Base-by-base conservation (phyloP, 1,140 invertebrate species). In the Aphelinus certus region DNA sequence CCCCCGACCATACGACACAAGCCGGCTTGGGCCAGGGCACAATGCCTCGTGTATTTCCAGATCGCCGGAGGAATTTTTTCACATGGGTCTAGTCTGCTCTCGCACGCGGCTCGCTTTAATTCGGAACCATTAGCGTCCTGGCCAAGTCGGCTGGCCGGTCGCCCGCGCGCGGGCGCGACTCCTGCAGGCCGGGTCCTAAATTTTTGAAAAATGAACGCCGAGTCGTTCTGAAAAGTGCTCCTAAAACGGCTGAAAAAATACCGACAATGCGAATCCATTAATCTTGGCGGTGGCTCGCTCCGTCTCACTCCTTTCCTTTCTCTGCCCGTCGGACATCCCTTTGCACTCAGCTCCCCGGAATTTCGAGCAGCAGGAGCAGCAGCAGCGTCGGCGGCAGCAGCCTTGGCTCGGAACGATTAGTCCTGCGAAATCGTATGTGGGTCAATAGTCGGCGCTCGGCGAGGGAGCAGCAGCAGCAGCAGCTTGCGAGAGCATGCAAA, bases 181-280 rank as follows among this genome's bases (percentile, higher is more conserved):
- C 68, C 77, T 78, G 78, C 79, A 76, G 79, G 74, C 61, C 71
- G 69, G 71, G 69, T 77, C 76, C 76, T 80, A 66, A 78, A 78
- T 82, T 82, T 82, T 82, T 83, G 82, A 83, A 83, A 83, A 82
- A 83, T 83, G 82, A 82, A 77, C 76, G 60, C 73, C 62, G 66
- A 48, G 3, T 7, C 55, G 46, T 79, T 82, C 79, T 78, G 79
- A 83, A 82, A 82, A 83, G 82, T 83, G 81, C 78, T 81, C 78
- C 78, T 81, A 82, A 83, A 83, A 82, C 79, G 80, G 79, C 73
- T 81, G 81, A 83, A 83, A 83, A 83, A 83, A 83, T 81, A 81
- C 81, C 79, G 80, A 82, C 82, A 83, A 83, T 83, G 79, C 80
- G 77, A 81, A 81, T 81, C 81, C 82, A 83, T 83, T 82, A 83